A percentile compares a stretch with the other conserved stretches of the same genome.
phyloP scores from a whole-genome alignment of 2,113 vertebrate species.

The Tricholaema leucomelas region DNA sequence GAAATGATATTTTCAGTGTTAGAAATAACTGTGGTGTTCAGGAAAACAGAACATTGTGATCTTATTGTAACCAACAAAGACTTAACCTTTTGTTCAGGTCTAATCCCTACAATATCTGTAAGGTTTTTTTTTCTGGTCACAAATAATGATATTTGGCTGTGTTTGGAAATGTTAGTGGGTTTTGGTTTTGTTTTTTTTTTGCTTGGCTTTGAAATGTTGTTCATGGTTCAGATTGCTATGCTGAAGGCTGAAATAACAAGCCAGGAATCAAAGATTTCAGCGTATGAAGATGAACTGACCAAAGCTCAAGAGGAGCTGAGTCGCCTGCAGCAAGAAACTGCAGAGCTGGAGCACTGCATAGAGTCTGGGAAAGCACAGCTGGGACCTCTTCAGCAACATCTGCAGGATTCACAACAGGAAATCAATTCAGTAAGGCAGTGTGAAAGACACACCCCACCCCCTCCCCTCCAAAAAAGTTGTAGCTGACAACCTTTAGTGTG shows the following conservation, averaged over 20 bases:
- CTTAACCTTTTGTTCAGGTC: neutral
- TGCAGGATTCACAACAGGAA: conserved; percentile 89
- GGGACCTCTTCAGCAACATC: conserved; percentile 88
- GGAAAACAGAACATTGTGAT: neutral
- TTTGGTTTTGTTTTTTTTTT: neutral
- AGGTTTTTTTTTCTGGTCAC: neutral
- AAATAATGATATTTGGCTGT: neutral
- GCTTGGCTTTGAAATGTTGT: neutral
- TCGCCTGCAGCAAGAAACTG: conserved; percentile 90
- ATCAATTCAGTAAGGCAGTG: conserved; percentile 83
- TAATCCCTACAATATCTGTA: neutral
- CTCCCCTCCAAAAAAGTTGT: neutral
- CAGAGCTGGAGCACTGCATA: conserved; percentile 87
- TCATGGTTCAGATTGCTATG: conserved; percentile 82
- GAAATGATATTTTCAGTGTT: neutral
- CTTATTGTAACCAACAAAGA: neutral
- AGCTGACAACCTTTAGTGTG: neutral
- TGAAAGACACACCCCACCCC: neutral
- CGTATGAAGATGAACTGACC: conserved; percentile 89
- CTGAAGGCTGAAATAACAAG: conserved; percentile 88
- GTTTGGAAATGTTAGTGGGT: neutral
- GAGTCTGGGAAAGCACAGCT: conserved; percentile 88
- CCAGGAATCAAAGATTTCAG: conserved; percentile 90
- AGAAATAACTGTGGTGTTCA: neutral
- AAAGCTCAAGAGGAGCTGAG: conserved; percentile 90